Base-by-base conservation (phyloP, 2,113 vertebrate genomes). In the Tachysurus vachellii region DNA sequence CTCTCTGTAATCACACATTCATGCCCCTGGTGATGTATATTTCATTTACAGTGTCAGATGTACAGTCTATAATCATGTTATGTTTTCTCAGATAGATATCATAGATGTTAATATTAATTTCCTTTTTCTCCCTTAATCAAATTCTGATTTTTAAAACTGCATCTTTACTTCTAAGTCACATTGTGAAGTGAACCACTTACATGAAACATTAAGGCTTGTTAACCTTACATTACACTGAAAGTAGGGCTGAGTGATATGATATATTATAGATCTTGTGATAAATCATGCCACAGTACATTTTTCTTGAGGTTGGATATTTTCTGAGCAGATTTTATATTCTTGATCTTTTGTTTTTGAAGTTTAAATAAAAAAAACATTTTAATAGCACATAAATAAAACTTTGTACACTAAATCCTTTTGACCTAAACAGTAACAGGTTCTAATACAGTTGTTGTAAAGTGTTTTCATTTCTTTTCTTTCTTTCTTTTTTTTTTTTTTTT, bases 21-120 rank as follows among this genome's bases (percentile, higher is more conserved):
- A 56, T 80, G 19, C 59, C 84, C 16, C 76, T 19, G 76, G 62
- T 62, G 64, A 66, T 79, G 42, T 11, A 85, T 26, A 79, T 76
- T 26, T 26, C 23, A 54, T 70, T 36, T 47, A 76, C 23, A 75
- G 16, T 85, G 36, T 28, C 84, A n/a, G 64, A 71, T 44, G 64
- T 44, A 57, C 47, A 36, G 1, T 1, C 36, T 36, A 70, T 56
- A 79, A 36, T 66, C 26, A 71, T 70, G 77, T 44, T 21, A 2
- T 57, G 19, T 11, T 10, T 12, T 6, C 56, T 23, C 12, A 13
- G 57, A 50, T 75, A 47, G 31, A 73, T 79, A 44, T 66, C 21
- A 79, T 36, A 77, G 47, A 85, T 6, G 26, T 4, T 23, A 42
- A 54, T 31, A 8, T 56, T 23, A 53, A n/a, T 31, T 53, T 56